A percentile compares a stretch with the other conserved stretches of the same genome.
Conservation (phyloP, 2,113 vertebrate genomes). For the Solea senegalensis region DNA sequence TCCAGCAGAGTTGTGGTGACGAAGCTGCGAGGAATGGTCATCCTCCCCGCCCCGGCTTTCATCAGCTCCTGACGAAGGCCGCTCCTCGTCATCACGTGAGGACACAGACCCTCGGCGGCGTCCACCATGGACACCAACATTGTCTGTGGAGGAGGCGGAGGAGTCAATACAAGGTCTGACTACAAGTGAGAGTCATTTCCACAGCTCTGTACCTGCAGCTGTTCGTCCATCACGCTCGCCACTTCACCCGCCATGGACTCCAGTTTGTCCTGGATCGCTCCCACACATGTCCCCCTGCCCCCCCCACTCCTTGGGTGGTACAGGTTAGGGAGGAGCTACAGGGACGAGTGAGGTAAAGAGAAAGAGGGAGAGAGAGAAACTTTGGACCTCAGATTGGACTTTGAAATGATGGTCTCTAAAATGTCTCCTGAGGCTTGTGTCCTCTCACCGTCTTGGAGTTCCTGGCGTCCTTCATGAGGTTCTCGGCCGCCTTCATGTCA, state of each 20-base stretch:
- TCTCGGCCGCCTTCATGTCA: constrained; percentile 89
- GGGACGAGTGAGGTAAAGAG: not conserved
- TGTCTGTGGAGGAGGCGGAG: constrained; percentile 66
- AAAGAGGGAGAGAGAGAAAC: not conserved
- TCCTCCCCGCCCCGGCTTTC: constrained; percentile 84
- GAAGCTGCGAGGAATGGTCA: constrained; percentile 88
- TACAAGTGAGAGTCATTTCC: not conserved
- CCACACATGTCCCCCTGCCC: constrained; percentile 76
- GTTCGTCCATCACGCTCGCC: constrained; percentile 89
- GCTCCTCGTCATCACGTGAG: constrained; percentile 89
- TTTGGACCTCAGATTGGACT: not conserved
- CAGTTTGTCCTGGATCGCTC: constrained; percentile 90
- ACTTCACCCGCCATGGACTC: constrained; percentile 95
- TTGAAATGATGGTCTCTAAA: not conserved
- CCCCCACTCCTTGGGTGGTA: constrained; percentile 87
- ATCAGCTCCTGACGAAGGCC: constrained; percentile 88
- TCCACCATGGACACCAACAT: constrained; percentile 94
- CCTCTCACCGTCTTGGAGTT: constrained; percentile 93
- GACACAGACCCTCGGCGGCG: constrained; percentile 91
- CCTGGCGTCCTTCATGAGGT: constrained; percentile 91
- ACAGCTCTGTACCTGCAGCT: constrained; percentile 87
- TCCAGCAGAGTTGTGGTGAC: constrained; percentile 92
- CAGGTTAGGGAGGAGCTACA: constrained; percentile 91
- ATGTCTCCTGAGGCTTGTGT: not conserved
- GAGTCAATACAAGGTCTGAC: not conserved